Evolutionary conservation across 2,113 vertebrate genomes (phyloP).

Genomic region (Pseudorasbora parva): DNA sequence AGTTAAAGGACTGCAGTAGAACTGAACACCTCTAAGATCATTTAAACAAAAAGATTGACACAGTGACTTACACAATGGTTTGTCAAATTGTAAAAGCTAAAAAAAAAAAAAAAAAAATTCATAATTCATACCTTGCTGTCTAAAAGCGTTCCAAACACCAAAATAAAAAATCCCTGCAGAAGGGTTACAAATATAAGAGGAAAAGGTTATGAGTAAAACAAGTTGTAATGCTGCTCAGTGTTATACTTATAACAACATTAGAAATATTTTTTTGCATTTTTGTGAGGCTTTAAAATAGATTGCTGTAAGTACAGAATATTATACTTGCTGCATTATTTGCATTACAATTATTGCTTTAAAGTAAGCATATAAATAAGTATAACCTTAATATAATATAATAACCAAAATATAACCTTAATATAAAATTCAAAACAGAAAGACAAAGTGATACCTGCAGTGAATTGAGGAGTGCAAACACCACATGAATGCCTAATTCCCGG

Average conservation of each 20-base stretch:
- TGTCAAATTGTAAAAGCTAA: background rate
- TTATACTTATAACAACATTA: background rate
- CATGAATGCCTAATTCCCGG: constrained; percentile 63
- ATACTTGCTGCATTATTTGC: background rate
- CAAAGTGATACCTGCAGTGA: constrained; percentile 79
- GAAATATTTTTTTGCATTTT: background rate
- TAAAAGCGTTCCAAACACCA: constrained; percentile 71
- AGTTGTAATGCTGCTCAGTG: background rate
- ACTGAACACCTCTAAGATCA: background rate
- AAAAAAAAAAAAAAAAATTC: background rate
- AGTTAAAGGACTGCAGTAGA: background rate
- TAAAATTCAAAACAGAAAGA: background rate
- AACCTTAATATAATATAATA: background rate
- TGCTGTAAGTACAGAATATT: background rate
- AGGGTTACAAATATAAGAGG: constrained; percentile 3
- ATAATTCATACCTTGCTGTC: constrained; percentile 73
- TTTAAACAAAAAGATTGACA: background rate
- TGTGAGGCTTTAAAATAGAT: background rate
- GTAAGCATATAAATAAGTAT: no score
- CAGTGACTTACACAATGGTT: background rate
- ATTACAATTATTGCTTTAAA: background rate
- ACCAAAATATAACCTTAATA: background rate
- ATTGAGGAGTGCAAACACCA: constrained; percentile 77
- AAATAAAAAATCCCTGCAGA: constrained; percentile 74
- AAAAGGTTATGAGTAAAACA: background rate